Evolutionary conservation across 2,888 invertebrate species (phyloP).

Genomic region (Drosophila peninsularis): DNA sequence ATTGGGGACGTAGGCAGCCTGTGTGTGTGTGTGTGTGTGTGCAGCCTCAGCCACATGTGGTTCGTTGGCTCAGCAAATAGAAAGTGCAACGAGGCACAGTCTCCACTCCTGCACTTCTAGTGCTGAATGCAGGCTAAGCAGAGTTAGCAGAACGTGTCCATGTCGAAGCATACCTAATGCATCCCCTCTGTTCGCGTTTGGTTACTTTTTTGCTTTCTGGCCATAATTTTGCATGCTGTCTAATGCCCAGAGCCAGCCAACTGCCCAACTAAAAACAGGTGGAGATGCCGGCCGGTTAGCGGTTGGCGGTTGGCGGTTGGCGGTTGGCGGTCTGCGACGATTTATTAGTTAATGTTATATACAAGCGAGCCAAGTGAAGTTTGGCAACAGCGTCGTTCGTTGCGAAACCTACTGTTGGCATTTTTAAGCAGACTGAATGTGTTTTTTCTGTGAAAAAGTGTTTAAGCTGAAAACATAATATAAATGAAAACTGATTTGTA

Average conservation of each 20-base stretch:
- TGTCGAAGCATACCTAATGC: conserved; percentile 47
- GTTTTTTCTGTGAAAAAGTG: not conserved
- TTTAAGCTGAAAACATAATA: not conserved
- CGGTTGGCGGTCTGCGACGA: conserved; percentile 3
- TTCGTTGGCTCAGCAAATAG: conserved; percentile 71
- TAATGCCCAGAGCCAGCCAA: conserved; percentile 44
- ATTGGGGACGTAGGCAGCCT: conserved; percentile 40
- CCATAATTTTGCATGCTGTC: conserved; percentile 57
- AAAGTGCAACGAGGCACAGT: conserved; percentile 62
- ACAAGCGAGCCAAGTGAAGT: conserved; percentile 15
- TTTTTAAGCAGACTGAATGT: not conserved
- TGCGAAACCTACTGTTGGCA: not conserved
- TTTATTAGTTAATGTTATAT: conserved; percentile 23
- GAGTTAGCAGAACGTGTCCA: conserved; percentile 60
- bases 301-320: not conserved
- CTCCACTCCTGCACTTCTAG: not conserved
- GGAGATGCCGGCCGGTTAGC: conserved; percentile 27
- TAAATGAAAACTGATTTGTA: not conserved
- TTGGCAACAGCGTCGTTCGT: conserved; percentile 6
- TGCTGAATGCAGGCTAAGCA: conserved; percentile 16
- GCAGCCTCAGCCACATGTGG: conserved; percentile 38
- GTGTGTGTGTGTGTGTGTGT: not conserved
- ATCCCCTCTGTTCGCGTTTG: conserved; percentile 1
- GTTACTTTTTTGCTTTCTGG: conserved; percentile 29
- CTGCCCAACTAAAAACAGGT: conserved; percentile 34